A percentile compares a stretch with the other conserved stretches of the same genome.
phyloP scores from a whole-genome alignment of 1,140 invertebrate genomes.

The Hesperophylax magnus region DNA sequence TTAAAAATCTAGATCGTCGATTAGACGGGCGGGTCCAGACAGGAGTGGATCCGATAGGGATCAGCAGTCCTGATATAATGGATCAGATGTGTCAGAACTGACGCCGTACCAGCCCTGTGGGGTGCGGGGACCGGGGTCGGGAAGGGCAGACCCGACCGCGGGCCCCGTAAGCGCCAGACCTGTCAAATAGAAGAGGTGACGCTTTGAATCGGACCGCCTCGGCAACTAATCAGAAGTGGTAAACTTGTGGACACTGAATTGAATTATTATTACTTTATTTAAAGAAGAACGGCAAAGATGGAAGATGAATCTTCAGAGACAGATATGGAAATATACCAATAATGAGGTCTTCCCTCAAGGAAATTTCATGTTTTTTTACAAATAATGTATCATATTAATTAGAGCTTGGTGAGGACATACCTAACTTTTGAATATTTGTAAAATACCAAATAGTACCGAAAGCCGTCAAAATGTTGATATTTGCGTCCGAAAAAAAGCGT shows the following conservation, averaged over 20 bases:
- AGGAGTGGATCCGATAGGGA: constrained; percentile 33
- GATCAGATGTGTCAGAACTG: constrained; percentile 23
- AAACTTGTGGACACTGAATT: background rate
- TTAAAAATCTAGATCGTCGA: background rate
- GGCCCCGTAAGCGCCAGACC: constrained; percentile 16
- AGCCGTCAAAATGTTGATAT: too few species aligned
- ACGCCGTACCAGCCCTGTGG: background rate
- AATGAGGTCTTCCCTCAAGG: too few species aligned
- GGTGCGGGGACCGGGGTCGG: background rate
- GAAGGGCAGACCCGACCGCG: background rate
- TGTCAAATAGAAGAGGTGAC: constrained; percentile 31
- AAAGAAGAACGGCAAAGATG: background rate
- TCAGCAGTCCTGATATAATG: constrained; percentile 27
- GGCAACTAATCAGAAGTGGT: background rate
- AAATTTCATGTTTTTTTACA: too few species aligned
- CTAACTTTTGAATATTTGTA: too few species aligned
- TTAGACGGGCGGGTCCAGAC: constrained; percentile 3
- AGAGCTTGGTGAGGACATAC: too few species aligned
- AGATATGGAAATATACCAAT: too few species aligned
- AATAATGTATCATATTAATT: too few species aligned
- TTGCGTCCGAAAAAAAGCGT: too few species aligned
- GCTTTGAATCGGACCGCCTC: constrained; percentile 17
- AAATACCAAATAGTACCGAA: too few species aligned
- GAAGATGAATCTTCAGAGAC: too few species aligned
- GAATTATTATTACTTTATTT: background rate